phyloP scores from a whole-genome alignment of 2,888 invertebrate species.

The Caenorhabditis wallacei region DNA sequence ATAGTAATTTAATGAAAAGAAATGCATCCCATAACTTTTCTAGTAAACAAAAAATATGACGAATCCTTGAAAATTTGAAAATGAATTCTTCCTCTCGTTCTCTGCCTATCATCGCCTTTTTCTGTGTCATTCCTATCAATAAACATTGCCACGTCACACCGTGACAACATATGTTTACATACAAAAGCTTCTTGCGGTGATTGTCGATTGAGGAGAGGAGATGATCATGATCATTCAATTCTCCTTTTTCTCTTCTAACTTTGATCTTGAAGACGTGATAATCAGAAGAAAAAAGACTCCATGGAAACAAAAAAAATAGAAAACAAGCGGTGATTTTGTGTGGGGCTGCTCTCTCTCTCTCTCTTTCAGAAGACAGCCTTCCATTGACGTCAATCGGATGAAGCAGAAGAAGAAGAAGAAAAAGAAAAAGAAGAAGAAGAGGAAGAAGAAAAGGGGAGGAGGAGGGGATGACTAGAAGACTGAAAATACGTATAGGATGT shows the following conservation, averaged over 20 bases:
- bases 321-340: slow-evolving; percentile 19
- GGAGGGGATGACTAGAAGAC: not conserved
- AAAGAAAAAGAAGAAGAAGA: not conserved
- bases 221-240: slow-evolving; percentile 22
- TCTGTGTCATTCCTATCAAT: slow-evolving; percentile 16
- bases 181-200: slow-evolving; percentile 5
- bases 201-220: not conserved
- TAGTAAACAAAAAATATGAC: too few species aligned
- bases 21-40: too few species aligned
- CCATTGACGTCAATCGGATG: slow-evolving; percentile 54
- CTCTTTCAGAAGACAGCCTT: slow-evolving; percentile 16
- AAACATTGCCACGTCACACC: slow-evolving; percentile 54
- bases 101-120: not conserved
- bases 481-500: slow-evolving; percentile 25
- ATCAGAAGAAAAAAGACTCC: slow-evolving; percentile 21
- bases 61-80: not conserved
- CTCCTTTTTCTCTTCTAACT: too few species aligned
- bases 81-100: not conserved
- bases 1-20: too few species aligned
- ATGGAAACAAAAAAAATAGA: slow-evolving; percentile 29
- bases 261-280: slow-evolving; percentile 7
- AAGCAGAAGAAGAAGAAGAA: slow-evolving; percentile 9
- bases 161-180: slow-evolving; percentile 39
- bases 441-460: not conserved
- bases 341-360: not conserved